Conservation (phyloP, 2,113 vertebrate species). For the Camelus bactrianus region DNA sequence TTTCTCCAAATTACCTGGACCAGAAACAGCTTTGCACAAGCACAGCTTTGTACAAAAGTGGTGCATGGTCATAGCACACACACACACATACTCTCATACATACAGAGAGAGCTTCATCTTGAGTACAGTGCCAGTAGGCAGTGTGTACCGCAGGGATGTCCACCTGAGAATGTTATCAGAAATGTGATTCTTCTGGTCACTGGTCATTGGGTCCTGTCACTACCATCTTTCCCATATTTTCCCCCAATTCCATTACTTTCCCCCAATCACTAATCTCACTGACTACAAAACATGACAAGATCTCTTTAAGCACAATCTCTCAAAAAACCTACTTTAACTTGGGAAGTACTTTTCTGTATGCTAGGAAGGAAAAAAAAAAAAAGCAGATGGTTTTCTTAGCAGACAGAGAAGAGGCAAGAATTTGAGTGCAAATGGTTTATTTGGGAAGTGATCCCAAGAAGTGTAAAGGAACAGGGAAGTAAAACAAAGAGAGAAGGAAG, state of each 20-base stretch:
- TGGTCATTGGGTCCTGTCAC: not conserved
- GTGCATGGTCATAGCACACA: not conserved
- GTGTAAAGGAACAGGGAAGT: not conserved
- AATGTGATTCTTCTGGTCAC: not conserved
- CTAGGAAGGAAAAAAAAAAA: not conserved
- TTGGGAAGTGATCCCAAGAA: not conserved
- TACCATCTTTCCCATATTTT: not conserved
- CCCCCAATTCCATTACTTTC: not conserved
- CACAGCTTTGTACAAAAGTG: not conserved
- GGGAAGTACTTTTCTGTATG: not conserved
- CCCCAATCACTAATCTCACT: not conserved
- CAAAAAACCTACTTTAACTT: constrained; percentile 22
- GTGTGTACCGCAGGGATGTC: fast-evolving
- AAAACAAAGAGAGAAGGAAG: constrained; percentile 1
- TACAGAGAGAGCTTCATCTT: not conserved
- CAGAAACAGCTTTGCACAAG: not conserved
- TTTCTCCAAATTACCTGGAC: not conserved
- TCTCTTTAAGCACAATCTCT: not conserved
- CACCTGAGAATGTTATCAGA: not conserved
- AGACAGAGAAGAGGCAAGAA: not conserved
- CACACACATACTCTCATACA: not conserved
- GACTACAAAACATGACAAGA: not conserved
- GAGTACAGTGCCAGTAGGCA: not conserved
- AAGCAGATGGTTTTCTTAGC: not conserved
- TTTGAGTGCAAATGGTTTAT: not conserved